Percentiles rank a stretch among this genome's conserved stretches.
phyloP scores from a whole-genome alignment of 2,797 vertebrate genomes.

The Acanthornis magna region DNA sequence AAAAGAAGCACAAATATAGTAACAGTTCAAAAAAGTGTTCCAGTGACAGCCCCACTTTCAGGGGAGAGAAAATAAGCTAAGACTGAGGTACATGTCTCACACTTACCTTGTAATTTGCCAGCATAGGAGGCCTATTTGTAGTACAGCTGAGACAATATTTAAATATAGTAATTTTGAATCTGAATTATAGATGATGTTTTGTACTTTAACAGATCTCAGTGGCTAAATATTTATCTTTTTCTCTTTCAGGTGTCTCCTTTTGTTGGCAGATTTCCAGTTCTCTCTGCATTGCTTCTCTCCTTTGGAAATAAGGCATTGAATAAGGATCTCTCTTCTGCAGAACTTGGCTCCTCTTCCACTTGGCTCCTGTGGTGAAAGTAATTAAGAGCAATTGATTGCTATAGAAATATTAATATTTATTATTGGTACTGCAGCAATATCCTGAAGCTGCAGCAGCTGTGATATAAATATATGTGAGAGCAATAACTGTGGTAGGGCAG shows the following conservation, averaged over 20 bases:
- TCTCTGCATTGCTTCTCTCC: not conserved
- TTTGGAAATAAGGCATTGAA: slow-evolving; percentile 5
- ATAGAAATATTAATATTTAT: slow-evolving; percentile 59
- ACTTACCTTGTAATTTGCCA: slow-evolving; percentile 13
- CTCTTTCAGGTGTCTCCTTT: slow-evolving; percentile 6
- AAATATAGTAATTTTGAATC: slow-evolving; percentile 37
- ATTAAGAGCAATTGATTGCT: slow-evolving; percentile 46
- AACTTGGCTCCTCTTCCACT: slow-evolving; percentile 9
- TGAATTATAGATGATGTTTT: slow-evolving; percentile 59
- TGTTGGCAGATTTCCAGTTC: slow-evolving; percentile 41
- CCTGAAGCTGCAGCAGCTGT: not conserved
- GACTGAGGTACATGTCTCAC: not conserved
- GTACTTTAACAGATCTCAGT: slow-evolving; percentile 14
- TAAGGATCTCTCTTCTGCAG: not conserved
- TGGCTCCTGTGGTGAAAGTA: slow-evolving; percentile 42
- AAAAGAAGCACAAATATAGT: not conserved
- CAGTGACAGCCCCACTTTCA: not conserved
- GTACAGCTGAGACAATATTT: slow-evolving; percentile 28
- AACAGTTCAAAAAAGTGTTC: not conserved
- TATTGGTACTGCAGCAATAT: slow-evolving; percentile 22
- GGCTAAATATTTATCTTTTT: slow-evolving; percentile 54
- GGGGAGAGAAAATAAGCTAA: not conserved
- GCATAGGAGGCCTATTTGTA: not conserved
- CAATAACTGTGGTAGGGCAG: not conserved
- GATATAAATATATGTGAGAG: not conserved